Base-by-base conservation (phyloP, 1,140 invertebrate genomes). In the Ruditapes philippinarum region DNA sequence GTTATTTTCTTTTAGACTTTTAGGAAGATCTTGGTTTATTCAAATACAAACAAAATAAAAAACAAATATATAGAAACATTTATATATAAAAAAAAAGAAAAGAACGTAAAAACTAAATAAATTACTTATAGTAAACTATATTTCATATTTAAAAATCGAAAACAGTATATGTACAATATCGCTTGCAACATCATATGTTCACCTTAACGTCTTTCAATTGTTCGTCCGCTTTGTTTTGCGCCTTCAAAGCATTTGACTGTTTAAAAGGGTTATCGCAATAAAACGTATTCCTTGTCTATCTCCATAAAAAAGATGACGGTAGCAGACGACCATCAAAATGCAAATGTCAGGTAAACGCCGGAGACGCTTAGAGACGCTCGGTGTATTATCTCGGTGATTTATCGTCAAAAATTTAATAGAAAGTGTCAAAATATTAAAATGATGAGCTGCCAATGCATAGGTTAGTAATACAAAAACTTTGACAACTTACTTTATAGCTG, bases 351-450 rank as follows among this genome's bases (percentile, higher is more conserved):
- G 45, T 9, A 4, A 33, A 17, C 74, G 28, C 17, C 49, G 45
- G n/a, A 51, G 31, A 78, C 45, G 70, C 40, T 28, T 33, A 31
- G n/a, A 51, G 31, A 78, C 45, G 70, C 40, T 28, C 70, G 12
- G 28, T 4, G 17, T 78, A 78, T 78, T 51, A 70, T 70, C 45
- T 78, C 31, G 22, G 54, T 78, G 74, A 51, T 78, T 78, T 78
- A 78, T 78, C 74, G 36, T 54, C 45, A 19, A 36, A 84, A 68
- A 65, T 73, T 84, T 84, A 84, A 84, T 84, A 84, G 82, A 84
- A 84, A 84, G 68, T 84, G 82, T 84, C 82, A 84, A 36, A 49
- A 70, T 81, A 51, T 54, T 73, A 73, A 70, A 84, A 73, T 73
- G 82, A 70, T 73, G 42, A 33, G 25, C 42, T 84, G 82, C 65